Evolutionary conservation across 2,888 invertebrate genomes (phyloP).

Genomic region (Helobdella robusta): DNA sequence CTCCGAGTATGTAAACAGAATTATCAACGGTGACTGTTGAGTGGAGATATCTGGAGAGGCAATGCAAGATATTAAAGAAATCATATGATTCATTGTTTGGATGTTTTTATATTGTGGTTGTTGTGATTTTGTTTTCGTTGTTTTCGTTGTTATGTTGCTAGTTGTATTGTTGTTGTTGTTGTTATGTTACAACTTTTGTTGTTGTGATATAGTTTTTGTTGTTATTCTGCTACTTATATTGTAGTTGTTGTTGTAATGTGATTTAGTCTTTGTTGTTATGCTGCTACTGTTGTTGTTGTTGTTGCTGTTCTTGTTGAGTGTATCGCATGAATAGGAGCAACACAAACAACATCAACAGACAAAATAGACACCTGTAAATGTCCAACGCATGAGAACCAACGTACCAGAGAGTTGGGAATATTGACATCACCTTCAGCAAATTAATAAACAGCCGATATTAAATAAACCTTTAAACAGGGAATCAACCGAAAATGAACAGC

Average conservation of each 20-base stretch:
- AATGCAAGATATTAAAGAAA: not conserved
- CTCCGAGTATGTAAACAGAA: constrained; percentile 32
- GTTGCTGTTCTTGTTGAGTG: too few relatives aligned
- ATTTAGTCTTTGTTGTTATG: too few relatives aligned
- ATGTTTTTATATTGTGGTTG: too few relatives aligned
- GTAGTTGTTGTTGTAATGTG: too few relatives aligned
- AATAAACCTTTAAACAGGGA: too few relatives aligned
- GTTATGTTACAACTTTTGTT: too few relatives aligned
- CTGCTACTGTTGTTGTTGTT: too few relatives aligned
- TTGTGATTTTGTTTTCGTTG: not conserved
- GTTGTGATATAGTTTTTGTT: too few relatives aligned
- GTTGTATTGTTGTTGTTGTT: too few relatives aligned
- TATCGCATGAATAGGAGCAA: too few relatives aligned
- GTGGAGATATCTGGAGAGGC: constrained; percentile 33
- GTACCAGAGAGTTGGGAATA: constrained; percentile 36
- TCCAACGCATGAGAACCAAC: constrained; percentile 34
- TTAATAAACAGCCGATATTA: not conserved
- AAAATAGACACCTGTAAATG: constrained; percentile 21
- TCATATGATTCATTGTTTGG: not conserved
- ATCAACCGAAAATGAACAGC: too few relatives aligned
- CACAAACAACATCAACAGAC: not conserved
- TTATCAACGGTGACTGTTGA: constrained; percentile 29
- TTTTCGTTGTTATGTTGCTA: not conserved
- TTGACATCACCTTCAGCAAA: constrained; percentile 31
- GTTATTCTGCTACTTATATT: too few relatives aligned